Evolutionary conservation across 2,888 invertebrate species (phyloP), one percentile per base, ranked within the genome.

Genomic region (Parascotia fuliginaria): DNA sequence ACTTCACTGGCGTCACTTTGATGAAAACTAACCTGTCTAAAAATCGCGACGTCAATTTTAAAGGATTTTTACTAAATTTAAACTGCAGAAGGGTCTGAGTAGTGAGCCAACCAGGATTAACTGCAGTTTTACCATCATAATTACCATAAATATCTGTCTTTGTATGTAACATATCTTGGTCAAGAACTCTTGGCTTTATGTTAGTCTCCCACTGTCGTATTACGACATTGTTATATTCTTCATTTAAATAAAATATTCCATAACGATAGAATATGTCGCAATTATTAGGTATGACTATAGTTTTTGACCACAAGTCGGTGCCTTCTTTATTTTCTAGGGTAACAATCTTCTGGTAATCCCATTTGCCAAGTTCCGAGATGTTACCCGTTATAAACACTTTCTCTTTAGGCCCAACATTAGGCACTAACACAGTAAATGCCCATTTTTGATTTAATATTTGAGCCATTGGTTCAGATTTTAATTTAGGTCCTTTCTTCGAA

Each of bases 91-190:
- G 92, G n/a, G 95, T 95, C 79, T 97, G 97, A 56, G 94, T 93
- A 29, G 96, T 97, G 19, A 98, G 90, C 98, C 98, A 98, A 9
- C 98, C 98, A 62, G 94, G 93, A 73, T 95, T 96, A 9, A 97
- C 87, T 62, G 93, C 93, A 57, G 87, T 84, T 16, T 86, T 83
- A 9, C 89, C 93, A 67, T 93, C 92, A 69, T 94, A 93, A 67
- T 93, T 89, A 37, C 97, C 97, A 89, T 96, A 97, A 39, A 89
- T 88, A 58, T 96, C 95, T 15, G 91, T 87, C 48, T 86, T 82
- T 27, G 93, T 92, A 60, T 89, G 79, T 31, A 81, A 67, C 69
- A 79, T 77, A 44, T 86, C 81, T 61, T 87, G 80, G 48, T 72
- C 89, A 34, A 97, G 94, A 39, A 89, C 73, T 59, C 97, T 91